Evolutionary conservation across 35 echinoderm and acorn worm genomes (phyloP).

Genomic region (Ophioderma brevispina): DNA sequence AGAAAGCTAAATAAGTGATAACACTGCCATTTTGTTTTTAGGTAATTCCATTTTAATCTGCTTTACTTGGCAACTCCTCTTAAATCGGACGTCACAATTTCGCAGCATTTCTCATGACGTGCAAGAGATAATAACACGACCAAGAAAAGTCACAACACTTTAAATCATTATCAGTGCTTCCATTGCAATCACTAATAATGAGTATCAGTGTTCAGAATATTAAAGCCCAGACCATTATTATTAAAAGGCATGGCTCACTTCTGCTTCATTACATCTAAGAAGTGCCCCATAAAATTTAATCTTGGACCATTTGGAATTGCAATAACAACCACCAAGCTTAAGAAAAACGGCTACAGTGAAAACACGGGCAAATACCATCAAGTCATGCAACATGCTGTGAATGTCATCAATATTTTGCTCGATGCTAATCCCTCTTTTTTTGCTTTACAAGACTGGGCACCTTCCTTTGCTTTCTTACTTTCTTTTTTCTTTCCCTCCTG

Average conservation of each 20-base stretch:
- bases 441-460: neutral
- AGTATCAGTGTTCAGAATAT: neutral
- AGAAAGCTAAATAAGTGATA: no score
- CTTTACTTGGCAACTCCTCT: no score
- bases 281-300: neutral
- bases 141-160: neutral
- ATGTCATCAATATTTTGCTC: neutral
- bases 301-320: neutral
- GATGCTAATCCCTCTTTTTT: no score
- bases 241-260: neutral
- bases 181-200: neutral
- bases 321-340: neutral
- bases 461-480: neutral
- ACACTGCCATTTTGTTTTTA: no score
- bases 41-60: no score
- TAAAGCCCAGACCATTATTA: neutral
- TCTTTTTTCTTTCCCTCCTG: neutral
- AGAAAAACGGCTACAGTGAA: neutral
- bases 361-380: no score
- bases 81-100: no score
- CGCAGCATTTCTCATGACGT: neutral
- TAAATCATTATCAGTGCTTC: neutral
- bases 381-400: neutral
- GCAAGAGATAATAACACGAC: neutral
- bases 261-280: neutral